Evolutionary conservation across 2,113 vertebrate genomes (phyloP).

Genomic region (Xiphophorus hellerii): DNA sequence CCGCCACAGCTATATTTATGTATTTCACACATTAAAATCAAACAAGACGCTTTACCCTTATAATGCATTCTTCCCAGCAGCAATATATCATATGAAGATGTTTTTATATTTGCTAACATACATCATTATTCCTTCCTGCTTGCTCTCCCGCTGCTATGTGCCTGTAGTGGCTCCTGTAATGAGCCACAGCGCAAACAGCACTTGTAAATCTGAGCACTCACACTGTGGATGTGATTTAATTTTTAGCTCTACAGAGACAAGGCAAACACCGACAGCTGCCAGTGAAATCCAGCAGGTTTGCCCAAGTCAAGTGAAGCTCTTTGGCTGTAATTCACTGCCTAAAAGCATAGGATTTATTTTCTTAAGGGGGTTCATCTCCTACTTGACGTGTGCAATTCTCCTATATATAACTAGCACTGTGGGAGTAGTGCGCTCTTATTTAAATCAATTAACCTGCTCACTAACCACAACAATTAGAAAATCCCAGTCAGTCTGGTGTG

Average conservation of each 20-base stretch:
- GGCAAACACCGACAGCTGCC: constrained; percentile 40
- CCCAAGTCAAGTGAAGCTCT: constrained; percentile 44
- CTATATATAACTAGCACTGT: constrained; percentile 42
- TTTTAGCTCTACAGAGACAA: constrained; percentile 38
- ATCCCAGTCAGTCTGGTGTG: too few species aligned
- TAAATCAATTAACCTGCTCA: not conserved
- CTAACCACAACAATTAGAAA: too few species aligned
- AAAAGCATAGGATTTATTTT: constrained; percentile 35
- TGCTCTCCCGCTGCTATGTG: constrained; percentile 3
- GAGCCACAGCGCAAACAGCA: constrained; percentile 22
- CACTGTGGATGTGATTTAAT: constrained; percentile 38
- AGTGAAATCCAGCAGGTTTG: constrained; percentile 43
- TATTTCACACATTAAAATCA: not conserved
- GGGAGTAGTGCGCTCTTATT: constrained; percentile 16
- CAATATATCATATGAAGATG: constrained; percentile 11
- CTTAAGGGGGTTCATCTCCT: constrained; percentile 27
- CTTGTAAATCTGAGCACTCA: constrained; percentile 9
- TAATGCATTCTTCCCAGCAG: not conserved
- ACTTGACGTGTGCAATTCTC: constrained; percentile 24
- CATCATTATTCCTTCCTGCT: constrained; percentile 3
- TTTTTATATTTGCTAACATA: constrained; percentile 29
- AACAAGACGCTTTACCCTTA: not conserved
- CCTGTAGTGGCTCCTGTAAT: constrained; percentile 25
- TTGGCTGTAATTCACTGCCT: constrained; percentile 37
- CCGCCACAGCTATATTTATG: constrained; percentile 7